Percentiles rank a stretch among this genome's conserved stretches.
Evolutionary conservation across 2,888 invertebrate genomes (phyloP).

Genomic region (Tipula confusa): DNA sequence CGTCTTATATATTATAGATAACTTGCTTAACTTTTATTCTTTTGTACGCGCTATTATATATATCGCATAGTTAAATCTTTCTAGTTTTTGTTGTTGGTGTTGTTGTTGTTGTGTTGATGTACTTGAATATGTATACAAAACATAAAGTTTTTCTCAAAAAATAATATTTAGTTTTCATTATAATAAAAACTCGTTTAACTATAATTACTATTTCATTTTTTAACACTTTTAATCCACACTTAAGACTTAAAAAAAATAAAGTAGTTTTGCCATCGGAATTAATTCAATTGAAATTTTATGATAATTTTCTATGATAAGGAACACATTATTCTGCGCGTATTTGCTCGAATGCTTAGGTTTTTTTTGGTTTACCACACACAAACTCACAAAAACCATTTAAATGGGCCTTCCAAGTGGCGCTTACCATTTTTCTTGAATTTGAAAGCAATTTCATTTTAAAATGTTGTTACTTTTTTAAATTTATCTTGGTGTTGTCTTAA

Average conservation of each 20-base stretch:
- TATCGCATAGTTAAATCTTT: not conserved
- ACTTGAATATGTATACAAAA: not conserved
- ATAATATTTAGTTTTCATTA: not conserved
- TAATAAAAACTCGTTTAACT: not conserved
- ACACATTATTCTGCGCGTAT: not conserved
- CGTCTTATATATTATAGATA: not conserved
- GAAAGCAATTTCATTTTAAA: not conserved
- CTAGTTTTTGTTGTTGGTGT: too few relatives aligned
- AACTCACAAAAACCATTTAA: too few relatives aligned
- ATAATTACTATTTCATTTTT: conserved; percentile 15
- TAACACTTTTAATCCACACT: conserved; percentile 16
- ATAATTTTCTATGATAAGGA: not conserved
- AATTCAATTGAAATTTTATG: not conserved
- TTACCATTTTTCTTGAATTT: too few relatives aligned
- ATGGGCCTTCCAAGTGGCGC: too few relatives aligned
- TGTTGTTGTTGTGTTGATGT: not conserved
- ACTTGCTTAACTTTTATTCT: not conserved
- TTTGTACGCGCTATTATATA: not conserved
- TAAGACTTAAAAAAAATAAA: too few relatives aligned
- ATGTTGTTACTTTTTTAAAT: not conserved
- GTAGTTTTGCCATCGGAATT: not conserved
- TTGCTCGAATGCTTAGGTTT: not conserved
- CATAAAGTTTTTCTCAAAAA: not conserved
- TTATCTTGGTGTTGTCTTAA: not conserved
- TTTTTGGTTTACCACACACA: not conserved